phyloP scores from a whole-genome alignment of 2,888 invertebrate species.

The Taphrorychus bicolor region DNA sequence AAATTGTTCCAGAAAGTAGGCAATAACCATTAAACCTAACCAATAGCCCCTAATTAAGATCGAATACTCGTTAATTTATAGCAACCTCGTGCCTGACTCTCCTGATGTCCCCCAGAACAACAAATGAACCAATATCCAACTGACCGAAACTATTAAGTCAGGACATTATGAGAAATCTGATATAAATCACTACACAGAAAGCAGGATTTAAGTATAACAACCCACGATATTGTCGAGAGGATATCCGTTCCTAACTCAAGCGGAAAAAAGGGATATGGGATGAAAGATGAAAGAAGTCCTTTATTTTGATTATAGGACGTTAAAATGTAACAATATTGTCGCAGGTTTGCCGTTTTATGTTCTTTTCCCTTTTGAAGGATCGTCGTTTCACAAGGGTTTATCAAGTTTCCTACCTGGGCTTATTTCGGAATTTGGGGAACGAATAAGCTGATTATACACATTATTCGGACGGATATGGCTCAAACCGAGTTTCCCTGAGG shows the following conservation, averaged over 20 bases:
- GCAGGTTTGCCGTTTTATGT: conserved; percentile 4
- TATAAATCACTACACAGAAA: neutral
- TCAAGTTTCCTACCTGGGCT: neutral
- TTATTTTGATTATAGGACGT: conserved; percentile 7
- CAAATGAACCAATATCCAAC: neutral
- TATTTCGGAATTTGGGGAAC: neutral
- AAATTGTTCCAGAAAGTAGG: no score
- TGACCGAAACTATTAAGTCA: conserved; percentile 1
- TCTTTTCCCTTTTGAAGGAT: conserved; percentile 2
- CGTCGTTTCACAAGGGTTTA: neutral
- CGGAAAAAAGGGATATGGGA: neutral
- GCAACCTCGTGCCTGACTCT: no score
- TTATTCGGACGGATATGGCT: neutral
- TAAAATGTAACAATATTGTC: conserved; percentile 2
- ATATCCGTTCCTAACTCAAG: neutral
- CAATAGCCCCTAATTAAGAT: neutral
- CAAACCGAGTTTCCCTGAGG: neutral
- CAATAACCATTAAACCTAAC: no score
- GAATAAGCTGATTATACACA: conserved; percentile 2
- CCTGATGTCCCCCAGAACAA: neutral
- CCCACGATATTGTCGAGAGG: conserved; percentile 1
- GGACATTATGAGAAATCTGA: neutral
- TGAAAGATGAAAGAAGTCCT: conserved; percentile 2
- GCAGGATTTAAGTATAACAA: conserved; percentile 1
- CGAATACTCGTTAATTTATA: neutral